Evolutionary conservation across 2,797 vertebrate species (phyloP), one percentile per base, ranked within the genome.

Genomic region (Philypnodon macrostomus): DNA sequence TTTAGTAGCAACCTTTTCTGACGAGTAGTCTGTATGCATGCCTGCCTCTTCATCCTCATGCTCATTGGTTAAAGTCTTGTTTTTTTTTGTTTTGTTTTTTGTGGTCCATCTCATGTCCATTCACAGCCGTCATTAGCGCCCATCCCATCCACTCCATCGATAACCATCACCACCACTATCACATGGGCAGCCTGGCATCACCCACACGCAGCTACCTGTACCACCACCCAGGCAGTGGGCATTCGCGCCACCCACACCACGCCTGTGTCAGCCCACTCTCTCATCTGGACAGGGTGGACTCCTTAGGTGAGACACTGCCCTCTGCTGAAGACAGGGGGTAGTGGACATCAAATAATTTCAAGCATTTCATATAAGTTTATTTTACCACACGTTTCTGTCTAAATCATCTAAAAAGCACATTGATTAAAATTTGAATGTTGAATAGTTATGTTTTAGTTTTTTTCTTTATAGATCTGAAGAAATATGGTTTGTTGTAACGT

Each of bases 141-240:
- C 96, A 98, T 91, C 96, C 96, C 93, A 98, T 98, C 94, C 96
- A 98, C 96, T 96, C 96, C 83, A 95, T 98, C 57, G 96, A 98
- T 93, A 96, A 95, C 91, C 94, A 95, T 92, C 95, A 97, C 90
- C 94, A 96, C 91, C 92, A 98, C 95, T 98, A 97, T 94, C 94
- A 97, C 92, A 94, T 93, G 91, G 94, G 94, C 92, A 95, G 93
- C 92, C 91, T 95, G 90, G 93, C 90, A 53, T 95, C 94, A 56
- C 93, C 94, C 70, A 93, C 92, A 61, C 92, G 93, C 92, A 91
- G 91, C 88, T 95, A 95, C 87, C 92, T 95, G 84, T 92, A 94
- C 83, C 93, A 94, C 83, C 93, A 95, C 79, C 92, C 92, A 77
- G 88, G 90, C 89, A 85, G 80, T 70, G 80, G 83, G 60, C 77